Evolutionary conservation across 2,113 vertebrate genomes (phyloP).

Genomic region (Suricata suricatta): DNA sequence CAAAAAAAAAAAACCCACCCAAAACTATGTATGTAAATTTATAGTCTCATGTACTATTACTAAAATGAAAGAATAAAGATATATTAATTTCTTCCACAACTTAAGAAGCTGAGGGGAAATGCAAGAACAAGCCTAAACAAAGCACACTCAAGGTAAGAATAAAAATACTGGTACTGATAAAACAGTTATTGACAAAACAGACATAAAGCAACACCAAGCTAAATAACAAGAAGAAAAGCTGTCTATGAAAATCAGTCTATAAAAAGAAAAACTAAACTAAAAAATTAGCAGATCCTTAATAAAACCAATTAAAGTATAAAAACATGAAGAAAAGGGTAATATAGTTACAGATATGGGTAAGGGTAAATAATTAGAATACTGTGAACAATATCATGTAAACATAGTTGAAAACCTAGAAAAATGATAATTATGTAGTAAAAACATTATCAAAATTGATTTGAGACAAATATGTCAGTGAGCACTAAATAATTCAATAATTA

Average conservation of each 20-base stretch:
- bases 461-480: not conserved
- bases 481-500: not conserved
- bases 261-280: not conserved
- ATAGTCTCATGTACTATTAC: not conserved
- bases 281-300: not conserved
- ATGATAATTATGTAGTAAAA: not conserved
- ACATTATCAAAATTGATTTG: not conserved
- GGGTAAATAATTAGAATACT: not conserved
- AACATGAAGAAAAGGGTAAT: not conserved
- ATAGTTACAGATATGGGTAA: not conserved
- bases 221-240: not conserved
- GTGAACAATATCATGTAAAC: not conserved
- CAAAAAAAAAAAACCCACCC: not conserved
- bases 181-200: not conserved
- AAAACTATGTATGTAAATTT: not conserved
- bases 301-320: not conserved
- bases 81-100: not conserved
- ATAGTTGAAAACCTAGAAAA: not conserved
- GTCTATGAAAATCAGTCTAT: not conserved
- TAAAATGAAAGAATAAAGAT: not conserved
- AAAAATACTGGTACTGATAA: not conserved
- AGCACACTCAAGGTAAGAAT: not conserved
- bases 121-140: not conserved
- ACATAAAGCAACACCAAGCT: not conserved
- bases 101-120: not conserved